phyloP scores from a whole-genome alignment of 2,113 vertebrate species.

The Diglossa brunneiventris region DNA sequence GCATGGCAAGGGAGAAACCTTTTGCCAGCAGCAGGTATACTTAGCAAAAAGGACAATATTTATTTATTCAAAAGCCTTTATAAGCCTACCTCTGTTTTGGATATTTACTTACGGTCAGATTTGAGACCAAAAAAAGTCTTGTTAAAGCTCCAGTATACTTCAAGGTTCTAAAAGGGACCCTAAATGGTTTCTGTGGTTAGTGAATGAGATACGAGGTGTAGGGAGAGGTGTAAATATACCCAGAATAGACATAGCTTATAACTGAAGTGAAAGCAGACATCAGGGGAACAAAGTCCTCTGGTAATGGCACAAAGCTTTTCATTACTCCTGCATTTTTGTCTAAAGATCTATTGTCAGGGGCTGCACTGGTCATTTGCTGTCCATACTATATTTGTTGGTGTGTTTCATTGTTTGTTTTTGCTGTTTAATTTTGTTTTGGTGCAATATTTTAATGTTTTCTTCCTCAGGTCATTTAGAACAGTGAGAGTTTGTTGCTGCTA shows the following conservation, averaged over 20 bases:
- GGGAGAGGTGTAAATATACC: constrained; percentile 47
- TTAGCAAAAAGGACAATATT: constrained; percentile 30
- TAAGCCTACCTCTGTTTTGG: constrained; percentile 71
- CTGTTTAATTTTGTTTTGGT: constrained; percentile 67
- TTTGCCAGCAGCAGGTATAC: constrained; percentile 13
- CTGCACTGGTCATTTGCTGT: constrained; percentile 48
- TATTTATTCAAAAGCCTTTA: constrained; percentile 55
- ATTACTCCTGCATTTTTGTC: constrained; percentile 58
- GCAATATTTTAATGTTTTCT: constrained; percentile 73
- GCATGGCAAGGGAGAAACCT: constrained; percentile 33
- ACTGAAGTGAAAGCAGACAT: constrained; percentile 19
- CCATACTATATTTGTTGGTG: not conserved
- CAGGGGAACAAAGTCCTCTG: constrained; percentile 29
- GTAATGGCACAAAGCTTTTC: constrained; percentile 57
- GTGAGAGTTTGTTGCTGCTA: constrained; percentile 63
- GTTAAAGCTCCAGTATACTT: constrained; percentile 38
- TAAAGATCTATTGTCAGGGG: constrained; percentile 43
- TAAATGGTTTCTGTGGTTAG: constrained; percentile 42
- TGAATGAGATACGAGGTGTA: not conserved
- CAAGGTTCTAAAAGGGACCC: constrained; percentile 36
- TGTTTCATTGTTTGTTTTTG: constrained; percentile 41
- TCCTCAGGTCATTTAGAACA: constrained; percentile 70
- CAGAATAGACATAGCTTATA: constrained; percentile 44
- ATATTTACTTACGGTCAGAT: constrained; percentile 9
- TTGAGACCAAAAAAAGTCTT: constrained; percentile 39